phyloP scores from a whole-genome alignment of 30 jellyfish, hydroid and myxozoan species.

The Hydractinia symbiolongicarpus region DNA sequence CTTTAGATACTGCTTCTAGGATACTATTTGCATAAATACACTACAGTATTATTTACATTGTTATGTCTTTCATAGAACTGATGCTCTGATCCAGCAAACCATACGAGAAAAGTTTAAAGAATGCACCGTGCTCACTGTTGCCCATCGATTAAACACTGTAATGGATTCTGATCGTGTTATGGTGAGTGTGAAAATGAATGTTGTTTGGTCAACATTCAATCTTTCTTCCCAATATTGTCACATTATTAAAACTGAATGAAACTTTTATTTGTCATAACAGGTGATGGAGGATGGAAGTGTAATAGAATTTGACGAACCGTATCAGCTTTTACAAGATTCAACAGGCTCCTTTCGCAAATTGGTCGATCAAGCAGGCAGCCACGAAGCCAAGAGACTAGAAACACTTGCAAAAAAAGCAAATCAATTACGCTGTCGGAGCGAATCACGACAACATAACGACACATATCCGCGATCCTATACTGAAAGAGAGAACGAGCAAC shows the following conservation, averaged over 20 bases:
- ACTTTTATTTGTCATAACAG: neutral
- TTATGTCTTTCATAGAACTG: conserved; percentile 51
- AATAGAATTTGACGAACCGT: conserved; percentile 72
- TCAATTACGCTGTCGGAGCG: conserved; percentile 21
- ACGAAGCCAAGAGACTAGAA: conserved; percentile 65
- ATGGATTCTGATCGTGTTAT: conserved; percentile 91
- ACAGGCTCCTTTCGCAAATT: conserved; percentile 58
- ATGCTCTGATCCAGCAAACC: conserved; percentile 65
- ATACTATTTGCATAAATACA: too few relatives aligned
- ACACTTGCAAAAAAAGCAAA: conserved; percentile 61
- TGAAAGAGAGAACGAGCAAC: too few relatives aligned
- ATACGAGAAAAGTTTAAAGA: conserved; percentile 72
- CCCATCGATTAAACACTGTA: conserved; percentile 92
- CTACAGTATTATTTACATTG: too few relatives aligned
- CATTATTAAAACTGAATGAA: too few relatives aligned
- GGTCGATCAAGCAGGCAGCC: conserved; percentile 65
- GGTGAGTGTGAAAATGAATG: conserved; percentile 38
- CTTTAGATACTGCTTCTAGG: too few relatives aligned
- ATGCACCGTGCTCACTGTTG: conserved; percentile 88
- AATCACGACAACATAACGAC: too few relatives aligned
- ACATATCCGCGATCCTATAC: too few relatives aligned
- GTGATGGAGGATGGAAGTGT: conserved; percentile 51
- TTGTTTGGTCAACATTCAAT: too few relatives aligned
- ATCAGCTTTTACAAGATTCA: conserved; percentile 41
- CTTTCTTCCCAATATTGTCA: too few relatives aligned